phyloP scores from a whole-genome alignment of 2,113 vertebrate species.

The Microcebus ravelobensis region DNA sequence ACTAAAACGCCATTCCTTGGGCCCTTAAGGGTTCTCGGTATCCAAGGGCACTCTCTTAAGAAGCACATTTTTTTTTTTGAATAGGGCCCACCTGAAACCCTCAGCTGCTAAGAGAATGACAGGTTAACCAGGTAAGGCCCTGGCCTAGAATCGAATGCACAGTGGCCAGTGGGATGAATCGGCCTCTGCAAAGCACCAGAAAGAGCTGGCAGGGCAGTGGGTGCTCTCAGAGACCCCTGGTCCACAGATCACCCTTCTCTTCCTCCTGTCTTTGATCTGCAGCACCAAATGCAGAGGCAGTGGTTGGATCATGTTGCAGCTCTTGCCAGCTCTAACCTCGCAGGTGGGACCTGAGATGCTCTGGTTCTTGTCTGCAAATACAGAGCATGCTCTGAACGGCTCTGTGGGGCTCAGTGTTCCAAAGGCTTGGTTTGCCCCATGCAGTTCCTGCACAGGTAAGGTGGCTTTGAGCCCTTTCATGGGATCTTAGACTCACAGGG shows the following conservation, averaged over 20 bases:
- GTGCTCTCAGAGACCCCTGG: background rate
- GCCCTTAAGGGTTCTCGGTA: background rate
- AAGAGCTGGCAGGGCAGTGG: fast-evolving
- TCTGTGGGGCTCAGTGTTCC: background rate
- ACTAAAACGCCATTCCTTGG: background rate
- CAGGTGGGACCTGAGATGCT: background rate
- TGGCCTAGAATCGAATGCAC: background rate
- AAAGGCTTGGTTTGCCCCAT: background rate
- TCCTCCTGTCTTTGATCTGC: fast-evolving
- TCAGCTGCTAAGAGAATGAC: background rate
- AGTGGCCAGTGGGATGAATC: background rate
- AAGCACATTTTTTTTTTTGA: background rate
- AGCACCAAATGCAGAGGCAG: background rate
- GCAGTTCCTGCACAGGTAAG: background rate
- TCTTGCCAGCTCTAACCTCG: background rate
- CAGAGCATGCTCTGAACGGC: background rate
- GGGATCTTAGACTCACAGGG: background rate
- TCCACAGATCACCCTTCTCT: background rate
- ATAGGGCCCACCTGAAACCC: too few species aligned
- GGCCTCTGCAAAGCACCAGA: background rate
- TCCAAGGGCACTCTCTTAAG: background rate
- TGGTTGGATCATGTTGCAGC: too few species aligned
- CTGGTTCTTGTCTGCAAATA: background rate
- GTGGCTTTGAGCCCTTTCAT: background rate
- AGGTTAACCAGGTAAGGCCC: background rate